Conservation (phyloP, 1,140 invertebrate genomes). For the Drosophila erecta region DNA sequence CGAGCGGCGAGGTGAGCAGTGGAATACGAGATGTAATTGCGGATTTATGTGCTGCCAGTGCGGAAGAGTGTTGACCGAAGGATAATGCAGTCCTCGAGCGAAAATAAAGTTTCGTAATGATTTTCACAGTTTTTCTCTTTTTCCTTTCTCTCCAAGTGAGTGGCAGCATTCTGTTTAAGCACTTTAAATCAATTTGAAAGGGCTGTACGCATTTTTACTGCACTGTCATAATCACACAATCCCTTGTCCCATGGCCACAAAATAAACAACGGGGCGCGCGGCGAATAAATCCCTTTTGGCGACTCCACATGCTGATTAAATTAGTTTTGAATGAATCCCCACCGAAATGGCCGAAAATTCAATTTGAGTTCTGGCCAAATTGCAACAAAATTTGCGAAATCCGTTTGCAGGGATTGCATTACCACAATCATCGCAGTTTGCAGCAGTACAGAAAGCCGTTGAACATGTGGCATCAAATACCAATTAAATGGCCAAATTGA, state of each 20-base stretch:
- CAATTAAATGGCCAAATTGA: conserved; percentile 66
- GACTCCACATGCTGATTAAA: conserved; percentile 56
- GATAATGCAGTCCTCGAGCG: conserved; percentile 43
- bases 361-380: conserved; percentile 57
- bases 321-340: conserved; percentile 61
- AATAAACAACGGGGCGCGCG: conserved; percentile 3
- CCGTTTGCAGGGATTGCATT: conserved; percentile 53
- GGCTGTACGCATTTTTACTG: conserved; percentile 9
- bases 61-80: conserved; percentile 56
- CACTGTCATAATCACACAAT: conserved; percentile 12
- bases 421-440: conserved; percentile 58
- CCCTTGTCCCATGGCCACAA: conserved; percentile 22
- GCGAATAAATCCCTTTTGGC: conserved; percentile 6
- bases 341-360: conserved; percentile 51
- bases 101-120: conserved; percentile 21
- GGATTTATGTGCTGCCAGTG: conserved; percentile 64
- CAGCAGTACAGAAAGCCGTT: conserved; percentile 14
- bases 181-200: conserved; percentile 43
- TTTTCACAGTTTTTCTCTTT: neutral
- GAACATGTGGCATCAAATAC: conserved; percentile 66
- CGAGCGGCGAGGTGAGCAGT: conserved; percentile 13
- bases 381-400: conserved; percentile 52
- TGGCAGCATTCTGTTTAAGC: conserved; percentile 16
- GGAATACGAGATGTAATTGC: conserved; percentile 58
- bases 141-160: neutral